Evolutionary conservation across 2,888 invertebrate species (phyloP), one percentile per base, ranked within the genome.

Genomic region (Netelia virgata): DNA sequence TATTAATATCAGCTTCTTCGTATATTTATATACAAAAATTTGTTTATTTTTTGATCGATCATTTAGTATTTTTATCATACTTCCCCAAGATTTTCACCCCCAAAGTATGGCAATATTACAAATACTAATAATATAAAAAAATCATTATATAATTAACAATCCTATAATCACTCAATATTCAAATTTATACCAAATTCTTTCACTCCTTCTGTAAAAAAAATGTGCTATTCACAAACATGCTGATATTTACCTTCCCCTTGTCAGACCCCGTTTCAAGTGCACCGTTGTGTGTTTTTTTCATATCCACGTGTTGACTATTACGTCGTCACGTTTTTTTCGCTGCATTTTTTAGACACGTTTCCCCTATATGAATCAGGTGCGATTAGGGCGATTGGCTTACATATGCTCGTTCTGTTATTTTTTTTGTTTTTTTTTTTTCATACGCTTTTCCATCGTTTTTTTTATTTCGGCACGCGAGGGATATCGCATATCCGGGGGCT

Each of bases 251-350:
- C 3, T 66, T 43, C 8, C 14, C 66, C 10, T 47, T 47, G 16
- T 20, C n/a, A 41, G 28, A 18, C 18, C 9, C 3, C 18, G n/a
- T n/a, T 18, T 23, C 80, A 74, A 68, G 80, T 80, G 80, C 10
- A 66, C 23, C 70, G 5, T 70, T 50, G 59, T 66, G 55, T 55
- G 55, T 75, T 43, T 66, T 47, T 36, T 57, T 59, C 43, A 64
- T 63, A 28, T 28, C 28, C 28, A 28, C 28, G 28, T 28, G 76
- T 82, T 57, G 50, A 50, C 50, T 59, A 82, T 72, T 72, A 66
- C 66, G 76, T 77, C 55, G 72, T 82, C 70, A 69, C 68, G 0
- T 63, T 80, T 80, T 77, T 78, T 78, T 53, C n/a, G 63, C 63
- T 70, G 9, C 16, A 64, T 57, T 78, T 78, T 78, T 78, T 70